Conservation (phyloP, 2,797 vertebrate genomes). For the Ceryle rudis region DNA sequence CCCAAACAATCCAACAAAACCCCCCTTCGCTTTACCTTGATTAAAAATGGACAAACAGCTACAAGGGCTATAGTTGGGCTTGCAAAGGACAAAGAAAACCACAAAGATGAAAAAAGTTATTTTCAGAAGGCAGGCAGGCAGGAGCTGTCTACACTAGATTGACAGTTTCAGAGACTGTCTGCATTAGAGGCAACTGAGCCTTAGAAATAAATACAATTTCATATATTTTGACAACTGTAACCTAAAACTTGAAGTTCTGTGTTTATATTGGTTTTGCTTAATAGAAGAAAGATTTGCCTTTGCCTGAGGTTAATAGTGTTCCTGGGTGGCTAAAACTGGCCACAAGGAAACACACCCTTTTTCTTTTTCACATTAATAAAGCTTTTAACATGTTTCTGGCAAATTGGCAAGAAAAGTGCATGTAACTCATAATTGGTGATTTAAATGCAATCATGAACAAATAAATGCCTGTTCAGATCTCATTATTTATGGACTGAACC, state of each 20-base stretch:
- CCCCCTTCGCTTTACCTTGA: not conserved
- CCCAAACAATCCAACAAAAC: not conserved
- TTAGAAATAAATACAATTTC: constrained; percentile 53
- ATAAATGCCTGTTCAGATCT: constrained; percentile 83
- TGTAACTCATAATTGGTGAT: constrained; percentile 83
- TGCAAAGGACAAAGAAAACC: not conserved
- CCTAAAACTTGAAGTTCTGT: constrained; percentile 50
- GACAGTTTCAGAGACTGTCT: constrained; percentile 31
- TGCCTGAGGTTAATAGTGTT: constrained; percentile 83
- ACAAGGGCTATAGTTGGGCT: not conserved
- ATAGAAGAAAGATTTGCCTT: constrained; percentile 72
- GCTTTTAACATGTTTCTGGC: constrained; percentile 80
- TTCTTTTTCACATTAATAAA: constrained; percentile 78
- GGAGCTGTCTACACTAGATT: not conserved
- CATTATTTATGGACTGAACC: constrained; percentile 81
- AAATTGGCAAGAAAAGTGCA: constrained; percentile 77
- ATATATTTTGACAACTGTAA: constrained; percentile 60
- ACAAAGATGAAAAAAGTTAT: not conserved
- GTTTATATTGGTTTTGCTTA: constrained; percentile 60
- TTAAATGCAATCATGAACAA: constrained; percentile 83
- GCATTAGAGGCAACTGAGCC: constrained; percentile 20
- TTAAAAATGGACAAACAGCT: not conserved
- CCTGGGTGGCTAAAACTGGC: constrained; percentile 82
- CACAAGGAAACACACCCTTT: constrained; percentile 82
- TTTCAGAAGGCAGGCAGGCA: constrained; percentile 6